Percentiles rank a stretch among this genome's conserved stretches.
Conservation (phyloP, 2,113 vertebrate genomes). For the Gasterosteus aculeatus region DNA sequence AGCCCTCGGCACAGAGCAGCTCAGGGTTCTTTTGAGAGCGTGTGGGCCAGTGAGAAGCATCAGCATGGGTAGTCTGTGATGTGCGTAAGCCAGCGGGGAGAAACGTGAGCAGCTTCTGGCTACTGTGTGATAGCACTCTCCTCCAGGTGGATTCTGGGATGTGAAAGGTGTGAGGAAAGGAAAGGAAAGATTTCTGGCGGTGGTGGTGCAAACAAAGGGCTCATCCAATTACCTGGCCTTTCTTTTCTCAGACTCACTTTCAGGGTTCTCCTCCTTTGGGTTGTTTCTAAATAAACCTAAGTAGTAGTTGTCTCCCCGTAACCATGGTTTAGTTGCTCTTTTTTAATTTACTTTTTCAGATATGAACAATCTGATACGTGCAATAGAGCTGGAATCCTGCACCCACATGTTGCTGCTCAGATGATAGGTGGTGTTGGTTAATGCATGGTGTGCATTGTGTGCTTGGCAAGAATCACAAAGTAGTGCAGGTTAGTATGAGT, state of each 20-base stretch:
- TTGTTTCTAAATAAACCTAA: not conserved
- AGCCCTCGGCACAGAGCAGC: not conserved
- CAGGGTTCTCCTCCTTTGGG: not conserved
- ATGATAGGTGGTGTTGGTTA: no score
- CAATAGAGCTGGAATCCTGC: no score
- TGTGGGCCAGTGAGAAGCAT: constrained; percentile 7
- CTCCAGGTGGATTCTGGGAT: not conserved
- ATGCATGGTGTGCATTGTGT: no score
- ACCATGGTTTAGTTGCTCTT: not conserved
- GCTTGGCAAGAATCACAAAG: not conserved
- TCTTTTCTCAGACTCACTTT: not conserved
- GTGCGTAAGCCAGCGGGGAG: not conserved
- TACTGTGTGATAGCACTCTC: constrained; percentile 4
- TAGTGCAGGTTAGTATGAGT: constrained; percentile 29
- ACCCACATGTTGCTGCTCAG: no score
- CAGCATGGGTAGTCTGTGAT: not conserved
- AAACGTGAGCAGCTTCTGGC: not conserved
- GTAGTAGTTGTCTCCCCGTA: not conserved
- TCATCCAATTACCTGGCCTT: not conserved
- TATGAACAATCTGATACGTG: no score
- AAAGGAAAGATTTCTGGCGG: constrained; percentile 1
- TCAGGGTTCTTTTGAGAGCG: not conserved
- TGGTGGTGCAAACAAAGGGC: not conserved
- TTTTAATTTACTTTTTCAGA: no score
- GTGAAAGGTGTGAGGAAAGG: constrained; percentile 15